Evolutionary conservation across 2,113 vertebrate species (phyloP), one percentile per base, ranked within the genome.

Genomic region (Telmatochromis bifrenatus): DNA sequence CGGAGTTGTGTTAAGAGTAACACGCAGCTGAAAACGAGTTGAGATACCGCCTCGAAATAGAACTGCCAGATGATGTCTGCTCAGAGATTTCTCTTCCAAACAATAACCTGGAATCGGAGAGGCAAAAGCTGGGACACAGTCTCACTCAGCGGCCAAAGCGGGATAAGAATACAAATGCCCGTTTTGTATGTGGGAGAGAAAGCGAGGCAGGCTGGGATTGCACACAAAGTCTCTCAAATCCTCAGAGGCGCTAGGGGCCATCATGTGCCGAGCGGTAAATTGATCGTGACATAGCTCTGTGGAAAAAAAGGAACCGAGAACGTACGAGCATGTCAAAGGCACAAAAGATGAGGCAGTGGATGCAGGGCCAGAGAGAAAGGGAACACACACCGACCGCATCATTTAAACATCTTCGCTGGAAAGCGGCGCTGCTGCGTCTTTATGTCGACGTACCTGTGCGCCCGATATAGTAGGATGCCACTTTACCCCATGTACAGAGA

Each of bases 221-320:
- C 92, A 89, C 94, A 93, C 92, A 95, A 94, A 95, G 94, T 94
- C 93, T 81, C 89, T 94, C 90, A 93, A 95, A 95, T 95, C 94
- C 95, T 93, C 94, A 4, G 92, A 95, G 95, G 94, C 94, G 92
- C 91, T 87, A 85, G 87, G 85, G 92, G 93, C 89, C 94, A 91
- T 96, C 96, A 96, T 95, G 93, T 94, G 94, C 90, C 90, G 94
- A 95, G 94, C 93, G 94, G 93, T 88, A 96, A 96, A 96, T 96
- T 95, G 95, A 96, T 96, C 91, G 82, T 92, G 95, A 96, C 95
- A 95, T 65, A 88, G 92, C 90, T 82, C 82, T 79, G 88, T 87
- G 91, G 86, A 86, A 86, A 94, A 93, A 93, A 88, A 68, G 88
- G 88, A 89, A 89, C 39, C 88, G 84, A 81, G 92, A 93, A 94